Conservation (phyloP, 2,113 vertebrate species). For the Mystacornis crossleyi region DNA sequence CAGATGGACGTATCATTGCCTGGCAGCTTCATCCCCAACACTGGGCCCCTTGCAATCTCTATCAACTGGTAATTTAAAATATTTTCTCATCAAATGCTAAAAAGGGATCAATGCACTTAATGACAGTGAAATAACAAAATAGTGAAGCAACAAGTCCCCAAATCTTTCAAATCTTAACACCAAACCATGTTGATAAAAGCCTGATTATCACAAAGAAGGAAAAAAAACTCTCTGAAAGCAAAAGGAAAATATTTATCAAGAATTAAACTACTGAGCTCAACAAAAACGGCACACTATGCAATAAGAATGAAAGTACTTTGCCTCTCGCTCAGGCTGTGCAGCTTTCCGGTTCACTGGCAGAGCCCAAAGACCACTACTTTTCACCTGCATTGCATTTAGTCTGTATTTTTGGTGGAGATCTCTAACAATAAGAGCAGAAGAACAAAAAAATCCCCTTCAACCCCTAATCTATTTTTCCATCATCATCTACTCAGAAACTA, state of each 20-base stretch:
- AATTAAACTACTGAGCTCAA: not conserved
- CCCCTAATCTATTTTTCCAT: conserved; percentile 45
- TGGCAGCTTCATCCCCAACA: not conserved
- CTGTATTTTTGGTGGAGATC: not conserved
- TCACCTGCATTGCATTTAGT: conserved; percentile 40
- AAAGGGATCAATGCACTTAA: not conserved
- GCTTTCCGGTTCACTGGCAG: conserved; percentile 56
- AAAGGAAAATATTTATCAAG: not conserved
- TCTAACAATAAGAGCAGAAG: conserved; percentile 38
- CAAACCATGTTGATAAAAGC: not conserved
- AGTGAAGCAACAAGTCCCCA: not conserved
- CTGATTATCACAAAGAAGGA: not conserved
- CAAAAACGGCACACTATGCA: not conserved
- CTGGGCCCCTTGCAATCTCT: not conserved
- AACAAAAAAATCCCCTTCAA: not conserved
- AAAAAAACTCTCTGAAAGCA: not conserved
- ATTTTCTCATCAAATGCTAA: not conserved
- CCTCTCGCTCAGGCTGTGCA: conserved; percentile 12
- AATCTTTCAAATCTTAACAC: not conserved
- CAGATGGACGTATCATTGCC: not conserved
- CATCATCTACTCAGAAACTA: conserved; percentile 70
- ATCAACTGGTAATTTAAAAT: not conserved
- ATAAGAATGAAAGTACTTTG: conserved; percentile 44
- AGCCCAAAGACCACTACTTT: conserved; percentile 61
- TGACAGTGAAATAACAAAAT: not conserved